A percentile compares a stretch with the other conserved stretches of the same genome.
phyloP scores from a whole-genome alignment of 2,113 vertebrate species.

The Microcebus griseorufus region DNA sequence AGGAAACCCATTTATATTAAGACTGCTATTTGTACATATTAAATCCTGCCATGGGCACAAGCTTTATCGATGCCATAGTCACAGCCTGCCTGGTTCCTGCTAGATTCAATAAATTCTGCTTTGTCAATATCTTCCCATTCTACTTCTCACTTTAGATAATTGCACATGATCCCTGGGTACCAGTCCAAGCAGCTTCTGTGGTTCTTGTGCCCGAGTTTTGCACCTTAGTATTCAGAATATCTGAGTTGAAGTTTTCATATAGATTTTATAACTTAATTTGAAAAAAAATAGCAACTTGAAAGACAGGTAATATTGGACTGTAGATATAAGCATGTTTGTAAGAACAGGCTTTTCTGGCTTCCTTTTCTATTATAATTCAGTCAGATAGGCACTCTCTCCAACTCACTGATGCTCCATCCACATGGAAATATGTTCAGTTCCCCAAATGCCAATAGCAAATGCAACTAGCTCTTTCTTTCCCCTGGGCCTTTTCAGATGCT shows the following conservation, averaged over 20 bases:
- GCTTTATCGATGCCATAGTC: slow-evolving; percentile 8
- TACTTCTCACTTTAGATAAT: slow-evolving; percentile 56
- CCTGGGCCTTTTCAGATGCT: neutral
- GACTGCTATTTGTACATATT: slow-evolving; percentile 47
- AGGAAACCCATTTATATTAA: slow-evolving; percentile 43
- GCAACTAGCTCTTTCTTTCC: neutral
- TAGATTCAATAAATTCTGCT: slow-evolving; percentile 54
- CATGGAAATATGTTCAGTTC: neutral
- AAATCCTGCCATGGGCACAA: slow-evolving; percentile 50
- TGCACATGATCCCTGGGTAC: neutral
- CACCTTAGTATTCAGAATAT: neutral
- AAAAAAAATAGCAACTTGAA: neutral
- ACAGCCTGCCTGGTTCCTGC: slow-evolving; percentile 41
- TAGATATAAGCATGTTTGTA: neutral
- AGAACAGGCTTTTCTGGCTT: neutral
- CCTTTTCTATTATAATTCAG: neutral
- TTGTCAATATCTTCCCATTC: slow-evolving; percentile 50
- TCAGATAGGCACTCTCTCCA: neutral
- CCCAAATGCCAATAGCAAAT: neutral
- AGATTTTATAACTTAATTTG: slow-evolving; percentile 53
- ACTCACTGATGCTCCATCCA: neutral
- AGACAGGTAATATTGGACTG: neutral
- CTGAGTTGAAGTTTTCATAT: slow-evolving; percentile 25
- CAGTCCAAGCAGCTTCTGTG: accelerated
- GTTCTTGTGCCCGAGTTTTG: neutral